Evolutionary conservation across 2,797 vertebrate genomes (phyloP).

Genomic region (Fistularia tabacaria): DNA sequence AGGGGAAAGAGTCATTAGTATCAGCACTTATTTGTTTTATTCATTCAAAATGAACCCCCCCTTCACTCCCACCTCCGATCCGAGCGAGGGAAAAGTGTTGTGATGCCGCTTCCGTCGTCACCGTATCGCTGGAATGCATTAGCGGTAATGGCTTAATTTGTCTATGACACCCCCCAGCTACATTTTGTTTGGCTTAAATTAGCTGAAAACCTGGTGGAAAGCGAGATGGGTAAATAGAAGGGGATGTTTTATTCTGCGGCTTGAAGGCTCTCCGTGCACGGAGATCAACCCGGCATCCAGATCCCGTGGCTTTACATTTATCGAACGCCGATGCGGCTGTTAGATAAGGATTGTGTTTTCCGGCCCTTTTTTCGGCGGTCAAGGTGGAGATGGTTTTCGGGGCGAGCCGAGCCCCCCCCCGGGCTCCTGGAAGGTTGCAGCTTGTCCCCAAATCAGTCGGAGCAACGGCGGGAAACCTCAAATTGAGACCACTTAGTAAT

Average conservation of each 20-base stretch:
- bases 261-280: neutral
- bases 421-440: constrained; percentile 44
- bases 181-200: constrained; percentile 56
- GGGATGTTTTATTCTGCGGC: constrained; percentile 9
- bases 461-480: constrained; percentile 57
- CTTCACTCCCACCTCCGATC: constrained; percentile 62
- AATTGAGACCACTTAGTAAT: constrained; percentile 68
- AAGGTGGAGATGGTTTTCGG: constrained; percentile 18
- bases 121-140: constrained; percentile 63
- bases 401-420: constrained; percentile 12
- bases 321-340: too few species aligned
- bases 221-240: constrained; percentile 30
- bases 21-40: constrained; percentile 59
- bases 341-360: too few species aligned
- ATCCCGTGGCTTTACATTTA: too few species aligned
- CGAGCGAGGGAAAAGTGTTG: constrained; percentile 41
- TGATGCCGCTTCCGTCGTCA: constrained; percentile 53
- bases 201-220: constrained; percentile 48
- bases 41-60: constrained; percentile 67
- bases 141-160: constrained; percentile 73
- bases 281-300: too few species aligned
- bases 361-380: too few species aligned
- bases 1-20: constrained; percentile 56
- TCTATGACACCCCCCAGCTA: constrained; percentile 59
- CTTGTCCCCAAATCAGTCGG: constrained; percentile 55